Base-by-base conservation (phyloP, 1,140 invertebrate genomes). In the Bombus pascuorum region DNA sequence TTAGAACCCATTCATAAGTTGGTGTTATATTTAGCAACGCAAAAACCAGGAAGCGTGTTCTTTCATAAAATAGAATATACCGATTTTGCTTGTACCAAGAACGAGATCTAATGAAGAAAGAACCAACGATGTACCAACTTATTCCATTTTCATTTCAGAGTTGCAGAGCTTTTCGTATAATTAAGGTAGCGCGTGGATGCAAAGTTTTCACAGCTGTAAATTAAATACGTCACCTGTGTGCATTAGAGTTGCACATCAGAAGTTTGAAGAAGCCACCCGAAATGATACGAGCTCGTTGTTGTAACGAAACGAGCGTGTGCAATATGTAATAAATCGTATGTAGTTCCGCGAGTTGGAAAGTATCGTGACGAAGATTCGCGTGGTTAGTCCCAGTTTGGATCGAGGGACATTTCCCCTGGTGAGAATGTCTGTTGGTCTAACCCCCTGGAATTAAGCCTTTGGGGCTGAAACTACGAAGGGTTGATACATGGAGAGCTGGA, bases 361-460 rank as follows among this genome's bases (percentile, higher is more conserved):
- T 39, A 25, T 59, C 39, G 32, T 28, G 57, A 42, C 53, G 22
- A 37, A 75, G 15, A 18, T 10, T 73, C 68, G 79, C 68, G 37
- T 81, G 66, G 9, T 28, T 53, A 12, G 65, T 22, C 15, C 10
- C n/a, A 22, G 53, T 81, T 81, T 47, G 22, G 66, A 42, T 71
- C 70, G 10, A 42, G 39, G 39, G 28, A n/a, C 18, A 59, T 25
- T 72, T 42, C 59, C 77, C 59, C 34, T 22, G 37, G 47, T 13
- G 47, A 73, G 32, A 37, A 42, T 34, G 68, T 53, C 39, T 37
- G 53, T 62, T 44, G n/a, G 1, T 25, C 53, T 62, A 65, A 82
- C 53, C 80, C 80, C 32, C 42, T 73, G 68, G 68, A 81, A 81
- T 73, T 53, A 71, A 81, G 68, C 47, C n/a, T 73, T 42, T 44